phyloP scores from a whole-genome alignment of 2,797 vertebrate species.

The Prunella strophiata region DNA sequence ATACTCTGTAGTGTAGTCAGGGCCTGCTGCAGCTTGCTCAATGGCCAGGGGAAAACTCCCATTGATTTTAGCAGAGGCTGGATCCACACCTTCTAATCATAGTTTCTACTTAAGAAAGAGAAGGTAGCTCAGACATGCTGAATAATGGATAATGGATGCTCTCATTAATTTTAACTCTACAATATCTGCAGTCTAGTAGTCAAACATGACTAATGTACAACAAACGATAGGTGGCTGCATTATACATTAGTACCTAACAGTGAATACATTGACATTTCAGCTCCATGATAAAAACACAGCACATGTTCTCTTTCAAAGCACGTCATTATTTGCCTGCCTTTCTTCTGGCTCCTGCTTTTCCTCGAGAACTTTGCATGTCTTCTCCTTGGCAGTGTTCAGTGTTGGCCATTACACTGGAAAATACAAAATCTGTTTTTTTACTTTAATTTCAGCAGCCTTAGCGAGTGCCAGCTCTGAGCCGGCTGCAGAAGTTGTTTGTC shows the following conservation, averaged over 20 bases:
- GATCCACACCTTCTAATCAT: background rate
- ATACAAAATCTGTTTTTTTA: background rate
- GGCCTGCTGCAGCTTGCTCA: background rate
- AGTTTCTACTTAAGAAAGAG: background rate
- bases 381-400: background rate
- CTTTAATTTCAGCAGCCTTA: constrained; percentile 16
- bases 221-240: background rate
- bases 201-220: constrained; percentile 52
- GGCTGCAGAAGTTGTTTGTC: background rate
- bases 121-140: background rate
- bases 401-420: background rate
- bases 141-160: constrained; percentile 52
- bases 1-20: background rate
- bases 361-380: background rate
- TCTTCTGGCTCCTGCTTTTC: constrained; percentile 9
- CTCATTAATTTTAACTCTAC: constrained; percentile 46
- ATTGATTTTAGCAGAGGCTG: constrained; percentile 1
- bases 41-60: background rate
- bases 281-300: background rate
- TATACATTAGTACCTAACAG: constrained; percentile 25
- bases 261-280: constrained; percentile 55
- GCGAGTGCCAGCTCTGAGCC: background rate
- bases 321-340: background rate
- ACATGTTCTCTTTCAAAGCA: constrained; percentile 22
- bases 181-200: constrained; percentile 26